Base-by-base conservation (phyloP, 1,140 invertebrate species). In the Caenorhabditis tropicalis region DNA sequence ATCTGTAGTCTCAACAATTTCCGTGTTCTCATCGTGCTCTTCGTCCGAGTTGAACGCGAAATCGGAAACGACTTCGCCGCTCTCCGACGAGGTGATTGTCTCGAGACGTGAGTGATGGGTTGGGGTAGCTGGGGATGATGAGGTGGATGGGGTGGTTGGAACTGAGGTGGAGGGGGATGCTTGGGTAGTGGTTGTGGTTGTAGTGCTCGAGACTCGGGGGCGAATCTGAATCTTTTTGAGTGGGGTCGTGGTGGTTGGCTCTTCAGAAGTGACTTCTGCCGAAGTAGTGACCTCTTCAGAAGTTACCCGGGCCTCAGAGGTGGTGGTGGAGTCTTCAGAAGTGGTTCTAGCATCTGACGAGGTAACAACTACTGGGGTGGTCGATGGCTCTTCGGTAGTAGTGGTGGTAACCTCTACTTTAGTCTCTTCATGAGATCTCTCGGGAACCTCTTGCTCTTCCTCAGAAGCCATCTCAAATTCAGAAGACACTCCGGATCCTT, bases 1-100 rank as follows among this genome's bases (percentile, higher is more conserved):
- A 12, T 81, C 79, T 53, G 79, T 2, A 49, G 79, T 81, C 21
- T 81, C 79, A 58, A 58, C 48, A 43, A 39, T 56, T 58, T 81
- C 79, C 29, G 79, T 81, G 31, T 56, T 58, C 29, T n/a, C 53
- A 15, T 81, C 79, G 48, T 21, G 29, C 29, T 36, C 48, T 39
- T 53, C 79, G 48, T 81, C 79, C 48, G 79, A 74, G 65, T 74
- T 74, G 65, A 74, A 74, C 2, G 65, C 65, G 36, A 74, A 74
- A 36, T 74, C 65, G 24, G 27, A 33, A 3, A 74, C 65, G 33
- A 74, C 65, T 74, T 43, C 65, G 2, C 65, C 65, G 19, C 36
- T 46, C 29, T 74, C 65, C 6, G 65, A 74, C 0, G 65, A 43
- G 9, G 65, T 74, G 65, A 74, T 43, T 12, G 29, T 74, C 36